phyloP scores from a whole-genome alignment of 2,797 vertebrate genomes.

The Champsocephalus gunnari region DNA sequence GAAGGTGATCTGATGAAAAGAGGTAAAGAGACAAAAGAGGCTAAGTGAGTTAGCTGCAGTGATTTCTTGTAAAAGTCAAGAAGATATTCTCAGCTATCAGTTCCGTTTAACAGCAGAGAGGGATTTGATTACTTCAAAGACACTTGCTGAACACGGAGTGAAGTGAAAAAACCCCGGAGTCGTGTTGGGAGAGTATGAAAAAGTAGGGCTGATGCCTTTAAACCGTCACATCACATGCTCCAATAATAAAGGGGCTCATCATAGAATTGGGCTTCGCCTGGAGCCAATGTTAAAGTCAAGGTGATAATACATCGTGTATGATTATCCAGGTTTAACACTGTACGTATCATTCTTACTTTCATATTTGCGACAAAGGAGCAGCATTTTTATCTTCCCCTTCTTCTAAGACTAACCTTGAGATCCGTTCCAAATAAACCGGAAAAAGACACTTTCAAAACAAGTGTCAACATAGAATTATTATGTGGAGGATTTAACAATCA shows the following conservation, averaged over 20 bases:
- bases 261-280: conserved; percentile 25
- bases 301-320: conserved; percentile 30
- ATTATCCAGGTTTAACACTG: conserved; percentile 18
- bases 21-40: conserved; percentile 25
- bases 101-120: conserved; percentile 58
- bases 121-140: conserved; percentile 72
- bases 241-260: conserved; percentile 35
- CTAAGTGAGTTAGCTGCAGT: conserved; percentile 38
- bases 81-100: conserved; percentile 58
- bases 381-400: conserved; percentile 1
- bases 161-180: conserved; percentile 54
- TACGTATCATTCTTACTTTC: not conserved
- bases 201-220: conserved; percentile 49
- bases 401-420: conserved; percentile 20
- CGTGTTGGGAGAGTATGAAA: conserved; percentile 50
- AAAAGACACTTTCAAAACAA: conserved; percentile 21
- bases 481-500: conserved; percentile 15
- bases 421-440: conserved; percentile 2
- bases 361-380: conserved; percentile 8
- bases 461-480: conserved; percentile 4
- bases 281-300: conserved; percentile 51
- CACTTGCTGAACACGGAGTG: conserved; percentile 43
- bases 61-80: conserved; percentile 59
- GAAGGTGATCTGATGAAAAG: conserved; percentile 22
- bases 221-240: conserved; percentile 51